A percentile compares a stretch with the other conserved stretches of the same genome.
Evolutionary conservation across 2,888 invertebrate species (phyloP).

Genomic region (Germaria angustata): DNA sequence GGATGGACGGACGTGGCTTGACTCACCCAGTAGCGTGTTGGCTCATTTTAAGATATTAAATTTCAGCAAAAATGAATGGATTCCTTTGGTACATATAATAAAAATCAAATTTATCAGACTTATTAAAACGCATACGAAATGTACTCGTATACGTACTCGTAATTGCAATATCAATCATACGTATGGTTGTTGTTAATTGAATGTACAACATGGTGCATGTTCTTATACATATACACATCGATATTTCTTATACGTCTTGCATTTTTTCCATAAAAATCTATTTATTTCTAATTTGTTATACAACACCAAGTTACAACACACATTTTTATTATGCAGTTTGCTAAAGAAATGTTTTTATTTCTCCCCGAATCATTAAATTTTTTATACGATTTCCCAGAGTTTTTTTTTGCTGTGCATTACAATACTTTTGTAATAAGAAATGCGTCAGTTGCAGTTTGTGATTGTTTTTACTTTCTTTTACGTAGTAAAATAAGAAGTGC

Average conservation of each 20-base stretch:
- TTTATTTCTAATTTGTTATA: conserved; percentile 2
- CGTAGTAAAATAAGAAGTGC: neutral
- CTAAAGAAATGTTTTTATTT: conserved; percentile 9
- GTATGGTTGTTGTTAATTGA: neutral
- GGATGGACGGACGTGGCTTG: neutral
- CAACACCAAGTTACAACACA: conserved; percentile 9
- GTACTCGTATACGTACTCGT: neutral
- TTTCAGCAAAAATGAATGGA: too few relatives aligned
- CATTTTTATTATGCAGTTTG: neutral
- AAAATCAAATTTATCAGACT: too few relatives aligned
- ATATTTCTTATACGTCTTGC: neutral
- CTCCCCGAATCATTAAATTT: conserved; percentile 8
- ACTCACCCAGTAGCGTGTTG: too few relatives aligned
- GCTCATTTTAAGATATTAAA: too few relatives aligned
- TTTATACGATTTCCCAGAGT: conserved; percentile 1
- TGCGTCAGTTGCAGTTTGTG: conserved; percentile 63
- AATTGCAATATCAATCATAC: neutral
- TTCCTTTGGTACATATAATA: too few relatives aligned
- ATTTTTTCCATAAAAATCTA: neutral
- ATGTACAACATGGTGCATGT: neutral
- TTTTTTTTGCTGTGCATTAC: neutral
- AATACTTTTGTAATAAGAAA: conserved; percentile 49
- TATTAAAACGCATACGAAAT: too few relatives aligned
- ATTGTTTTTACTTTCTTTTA: conserved; percentile 43
- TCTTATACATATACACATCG: neutral